Conservation (phyloP, 2,888 invertebrate genomes). For the Yponomeuta malinellus region DNA sequence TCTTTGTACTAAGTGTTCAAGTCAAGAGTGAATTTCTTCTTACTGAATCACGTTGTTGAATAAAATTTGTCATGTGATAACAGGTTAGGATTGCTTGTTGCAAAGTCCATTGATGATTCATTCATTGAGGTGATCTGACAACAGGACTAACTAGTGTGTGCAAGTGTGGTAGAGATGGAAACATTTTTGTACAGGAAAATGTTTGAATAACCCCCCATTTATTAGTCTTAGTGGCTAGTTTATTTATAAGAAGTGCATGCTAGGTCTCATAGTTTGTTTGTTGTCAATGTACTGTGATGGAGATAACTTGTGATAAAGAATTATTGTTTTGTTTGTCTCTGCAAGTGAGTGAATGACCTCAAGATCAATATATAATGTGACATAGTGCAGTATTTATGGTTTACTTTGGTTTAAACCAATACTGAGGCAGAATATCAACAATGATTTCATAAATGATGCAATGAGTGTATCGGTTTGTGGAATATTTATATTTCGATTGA, state of each 20-base stretch:
- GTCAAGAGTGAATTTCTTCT: not conserved
- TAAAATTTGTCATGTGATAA: not conserved
- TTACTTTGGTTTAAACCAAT: not conserved
- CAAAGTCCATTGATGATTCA: conserved; percentile 7
- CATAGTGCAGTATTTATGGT: conserved; percentile 4
- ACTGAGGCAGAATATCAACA: not conserved
- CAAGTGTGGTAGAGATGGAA: not conserved
- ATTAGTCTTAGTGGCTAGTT: too few relatives aligned
- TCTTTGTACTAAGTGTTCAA: not conserved
- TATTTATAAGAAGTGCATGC: too few relatives aligned
- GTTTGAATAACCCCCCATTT: too few relatives aligned
- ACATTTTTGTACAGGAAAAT: too few relatives aligned
- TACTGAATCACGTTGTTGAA: too few relatives aligned
- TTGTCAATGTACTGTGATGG: not conserved
- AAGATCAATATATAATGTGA: not conserved
- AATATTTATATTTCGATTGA: too few relatives aligned
- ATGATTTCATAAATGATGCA: too few relatives aligned
- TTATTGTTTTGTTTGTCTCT: conserved; percentile 10
- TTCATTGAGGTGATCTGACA: not conserved
- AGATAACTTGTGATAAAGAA: not conserved
- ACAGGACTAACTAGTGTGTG: not conserved
- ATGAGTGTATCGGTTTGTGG: too few relatives aligned
- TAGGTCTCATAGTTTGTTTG: not conserved
- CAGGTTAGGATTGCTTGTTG: not conserved
- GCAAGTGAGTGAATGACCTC: conserved; percentile 7